phyloP scores from a whole-genome alignment of 2,888 invertebrate genomes.

The Branchipolynoe longqiensis region DNA sequence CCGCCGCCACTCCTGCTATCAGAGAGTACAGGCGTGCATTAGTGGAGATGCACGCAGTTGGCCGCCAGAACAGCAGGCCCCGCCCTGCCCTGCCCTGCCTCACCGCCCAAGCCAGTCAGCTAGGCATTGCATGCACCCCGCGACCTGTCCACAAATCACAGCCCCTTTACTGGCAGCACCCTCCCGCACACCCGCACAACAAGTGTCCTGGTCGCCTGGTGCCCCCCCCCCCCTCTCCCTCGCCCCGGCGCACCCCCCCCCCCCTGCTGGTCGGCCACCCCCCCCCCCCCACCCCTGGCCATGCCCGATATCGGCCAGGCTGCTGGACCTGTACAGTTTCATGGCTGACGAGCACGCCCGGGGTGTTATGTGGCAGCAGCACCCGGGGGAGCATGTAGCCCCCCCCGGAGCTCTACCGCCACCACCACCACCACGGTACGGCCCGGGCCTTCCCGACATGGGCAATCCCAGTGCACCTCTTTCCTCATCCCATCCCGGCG shows the following conservation, averaged over 20 bases:
- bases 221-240: background rate
- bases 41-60: background rate
- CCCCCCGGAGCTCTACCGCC: too few relatives aligned
- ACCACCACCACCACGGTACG: too few relatives aligned
- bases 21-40: too few relatives aligned
- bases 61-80: background rate
- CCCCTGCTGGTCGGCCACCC: background rate
- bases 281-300: background rate
- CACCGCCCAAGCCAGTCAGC: background rate
- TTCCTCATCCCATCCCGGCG: too few relatives aligned
- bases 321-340: background rate
- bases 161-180: background rate
- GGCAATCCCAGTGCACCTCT: too few relatives aligned
- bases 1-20: background rate
- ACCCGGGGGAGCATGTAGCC: too few relatives aligned
- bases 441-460: too few relatives aligned
- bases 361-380: too few relatives aligned
- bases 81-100: background rate
- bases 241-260: background rate
- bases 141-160: background rate
- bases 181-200: background rate
- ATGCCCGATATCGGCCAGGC: background rate
- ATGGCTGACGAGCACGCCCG: background rate
- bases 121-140: background rate
- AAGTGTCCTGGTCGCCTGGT: background rate